phyloP scores from a whole-genome alignment of 2,797 vertebrate species.

The Dryobates pubescens region DNA sequence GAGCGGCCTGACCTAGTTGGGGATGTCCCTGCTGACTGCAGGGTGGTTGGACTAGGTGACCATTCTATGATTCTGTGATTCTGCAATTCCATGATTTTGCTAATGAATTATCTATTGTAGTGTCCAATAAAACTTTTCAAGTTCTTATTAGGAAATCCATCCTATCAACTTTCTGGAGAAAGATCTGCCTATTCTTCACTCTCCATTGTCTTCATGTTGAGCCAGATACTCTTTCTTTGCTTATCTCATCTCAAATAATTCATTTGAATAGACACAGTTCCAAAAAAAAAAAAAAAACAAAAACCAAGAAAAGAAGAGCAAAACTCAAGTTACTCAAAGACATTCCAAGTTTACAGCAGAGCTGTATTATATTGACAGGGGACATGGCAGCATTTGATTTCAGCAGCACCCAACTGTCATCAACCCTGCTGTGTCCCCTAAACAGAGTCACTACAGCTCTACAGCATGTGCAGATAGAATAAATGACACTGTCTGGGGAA shows the following conservation, averaged over 20 bases:
- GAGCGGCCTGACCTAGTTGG: too few species aligned
- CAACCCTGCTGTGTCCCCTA: not conserved
- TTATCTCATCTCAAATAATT: not conserved
- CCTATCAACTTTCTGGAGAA: not conserved
- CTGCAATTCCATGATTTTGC: not conserved
- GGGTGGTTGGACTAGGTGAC: too few species aligned
- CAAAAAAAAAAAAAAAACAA: not conserved
- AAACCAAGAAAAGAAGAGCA: not conserved
- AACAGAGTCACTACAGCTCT: not conserved
- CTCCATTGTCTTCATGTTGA: not conserved
- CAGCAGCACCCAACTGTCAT: not conserved
- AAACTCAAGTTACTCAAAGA: not conserved
- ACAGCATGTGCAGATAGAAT: slow-evolving; percentile 29
- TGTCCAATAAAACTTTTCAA: not conserved
- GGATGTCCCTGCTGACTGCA: too few species aligned
- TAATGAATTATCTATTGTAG: not conserved
- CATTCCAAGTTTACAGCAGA: not conserved
- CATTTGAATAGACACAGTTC: not conserved
- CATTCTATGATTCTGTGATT: too few species aligned
- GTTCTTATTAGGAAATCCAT: not conserved
- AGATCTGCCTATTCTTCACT: not conserved
- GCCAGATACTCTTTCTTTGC: not conserved
- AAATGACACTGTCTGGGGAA: not conserved
- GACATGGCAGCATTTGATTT: not conserved
- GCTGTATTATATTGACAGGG: not conserved